Evolutionary conservation across 1,140 invertebrate genomes (phyloP), one percentile per base, ranked within the genome.

Genomic region (Frieseomelitta varia): DNA sequence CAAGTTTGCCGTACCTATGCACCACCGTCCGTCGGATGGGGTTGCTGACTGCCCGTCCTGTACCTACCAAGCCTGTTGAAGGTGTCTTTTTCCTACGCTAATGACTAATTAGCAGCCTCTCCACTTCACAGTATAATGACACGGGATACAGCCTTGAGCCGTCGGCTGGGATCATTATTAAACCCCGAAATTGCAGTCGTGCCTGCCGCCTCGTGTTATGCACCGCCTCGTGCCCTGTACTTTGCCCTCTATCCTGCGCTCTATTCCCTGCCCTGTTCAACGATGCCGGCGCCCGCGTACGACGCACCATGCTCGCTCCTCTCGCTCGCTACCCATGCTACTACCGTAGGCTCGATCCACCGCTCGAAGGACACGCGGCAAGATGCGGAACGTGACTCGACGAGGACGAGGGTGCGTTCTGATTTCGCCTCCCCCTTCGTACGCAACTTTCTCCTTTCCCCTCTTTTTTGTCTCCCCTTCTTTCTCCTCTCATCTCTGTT

Each of bases 81-180:
- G 93, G 92, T 94, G 92, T 94, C 94, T 94, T 95, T 95, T 95
- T 93, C 93, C 92, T 92, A 89, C 92, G 93, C 93, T 94, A 95
- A 95, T 95, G 94, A 95, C 93, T 94, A 95, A 94, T 95, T 95
- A 95, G 94, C 93, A 94, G 91, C 87, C 92, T 93, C 93, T 94
- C 91, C 81, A 92, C 90, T 90, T 88, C 89, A 91, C 88, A 83
- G 90, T 92, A 93, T 95, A 94, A 95, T 94, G 93, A 94, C 93
- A 92, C 91, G 91, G 90, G 90, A 82, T 82, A 81, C 82, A 85
- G 87, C 77, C 84, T 74, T 79, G 82, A 87, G 82, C 84, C 82
- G 84, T 85, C 85, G 87, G 75, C 74, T 30, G 86, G 83, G 87
- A 92, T 93, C 92, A 93, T 93, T 93, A 93, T 93, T 90, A 90